phyloP scores from a whole-genome alignment of 1,140 invertebrate species.

The Copidosoma floridanum region DNA sequence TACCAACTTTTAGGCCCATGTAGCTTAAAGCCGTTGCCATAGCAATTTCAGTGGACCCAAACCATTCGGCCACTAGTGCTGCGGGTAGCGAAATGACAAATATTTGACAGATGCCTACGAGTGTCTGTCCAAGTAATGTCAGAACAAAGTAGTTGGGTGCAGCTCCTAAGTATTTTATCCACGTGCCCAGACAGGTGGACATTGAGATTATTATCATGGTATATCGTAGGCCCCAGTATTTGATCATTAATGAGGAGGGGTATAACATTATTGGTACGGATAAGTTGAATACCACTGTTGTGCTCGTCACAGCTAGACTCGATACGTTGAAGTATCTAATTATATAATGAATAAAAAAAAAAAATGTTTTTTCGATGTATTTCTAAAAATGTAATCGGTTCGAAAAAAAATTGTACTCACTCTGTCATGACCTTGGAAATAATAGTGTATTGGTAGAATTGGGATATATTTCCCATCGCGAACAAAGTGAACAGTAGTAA shows the following conservation, averaged over 20 bases:
- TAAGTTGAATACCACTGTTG: conserved; percentile 68
- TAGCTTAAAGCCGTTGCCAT: neutral
- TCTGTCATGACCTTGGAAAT: conserved; percentile 39
- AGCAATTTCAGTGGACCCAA: neutral
- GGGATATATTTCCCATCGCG: conserved; percentile 58
- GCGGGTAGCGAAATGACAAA: neutral
- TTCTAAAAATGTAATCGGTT: no score
- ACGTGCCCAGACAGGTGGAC: neutral
- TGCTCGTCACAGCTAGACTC: conserved; percentile 61
- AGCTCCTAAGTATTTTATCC: neutral
- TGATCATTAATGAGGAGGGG: conserved; percentile 64
- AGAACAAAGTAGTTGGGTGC: neutral
- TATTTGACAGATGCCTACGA: conserved; percentile 56
- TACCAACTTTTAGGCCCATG: neutral
- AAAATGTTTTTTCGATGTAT: no score
- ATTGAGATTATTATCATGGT: neutral
- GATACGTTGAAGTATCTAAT: conserved; percentile 50
- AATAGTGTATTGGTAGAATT: conserved; percentile 51
- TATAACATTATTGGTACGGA: conserved; percentile 67
- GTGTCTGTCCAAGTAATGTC: conserved; percentile 33
- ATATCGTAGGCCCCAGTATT: conserved; percentile 51
- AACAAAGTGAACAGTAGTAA: conserved; percentile 60
- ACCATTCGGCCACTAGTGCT: neutral
- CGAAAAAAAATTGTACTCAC: no score
- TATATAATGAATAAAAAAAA: no score